Evolutionary conservation across 1,140 invertebrate genomes (phyloP), one percentile per base, ranked within the genome.

Genomic region (Zaprionus davidi): DNA sequence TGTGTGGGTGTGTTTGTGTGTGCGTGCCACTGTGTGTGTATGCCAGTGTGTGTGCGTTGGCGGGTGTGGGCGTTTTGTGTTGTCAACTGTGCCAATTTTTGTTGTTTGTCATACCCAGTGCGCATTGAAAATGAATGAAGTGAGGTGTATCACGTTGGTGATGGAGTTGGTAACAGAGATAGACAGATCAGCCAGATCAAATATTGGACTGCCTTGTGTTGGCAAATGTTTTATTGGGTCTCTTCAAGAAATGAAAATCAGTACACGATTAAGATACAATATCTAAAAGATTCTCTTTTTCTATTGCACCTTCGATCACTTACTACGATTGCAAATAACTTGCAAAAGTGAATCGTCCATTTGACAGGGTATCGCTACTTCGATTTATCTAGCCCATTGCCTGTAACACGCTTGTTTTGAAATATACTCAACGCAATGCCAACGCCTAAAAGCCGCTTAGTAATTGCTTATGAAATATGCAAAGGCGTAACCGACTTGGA

Each of bases 391-490:
- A n/a, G 41, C n/a, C 41, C 15, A 17, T 66, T 22, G 53, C 11
- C 46, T 46, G 64, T 67, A 12, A 12, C n/a, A 58, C 20, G 38
- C 38, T 58, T 46, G 38, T 34, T 53, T 76, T 82, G 68, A 56
- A 65, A 77, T 70, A 75, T 71, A 78, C 71, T 83, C 71, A 62
- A 73, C 79, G 53, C 66, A 69, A 78, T 59, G 75, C 77, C 79
- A 84, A 81, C 77, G 79, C 63, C 79, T 85, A 76, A 85, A 86
- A 82, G 71, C 82, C 71, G 84, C 83, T 88, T 87, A 88, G 83
- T 88, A 88, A 88, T 88, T 88, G 84, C 84, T 88, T 88, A 88
- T 88, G 75, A 88, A 88, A 88, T 90, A 88, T 88, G 84, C 85
- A 88, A 81, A 87, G 81, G 69, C 67, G 68, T 76, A 65, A 58